phyloP scores from a whole-genome alignment of 2,888 invertebrate genomes.

The Chrysodeixis includens region DNA sequence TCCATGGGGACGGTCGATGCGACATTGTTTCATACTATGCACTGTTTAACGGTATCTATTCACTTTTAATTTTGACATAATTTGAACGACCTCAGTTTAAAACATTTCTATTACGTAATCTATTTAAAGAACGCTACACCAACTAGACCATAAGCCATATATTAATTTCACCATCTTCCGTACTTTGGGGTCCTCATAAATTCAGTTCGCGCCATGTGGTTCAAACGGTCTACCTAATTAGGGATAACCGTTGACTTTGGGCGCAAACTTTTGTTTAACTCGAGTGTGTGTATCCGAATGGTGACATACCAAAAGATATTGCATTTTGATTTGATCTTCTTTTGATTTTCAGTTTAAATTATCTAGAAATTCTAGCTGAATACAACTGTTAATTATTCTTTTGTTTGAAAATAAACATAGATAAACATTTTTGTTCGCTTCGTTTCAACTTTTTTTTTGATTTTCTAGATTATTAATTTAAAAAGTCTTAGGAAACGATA shows the following conservation, averaged over 20 bases:
- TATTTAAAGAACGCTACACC: conserved; percentile 12
- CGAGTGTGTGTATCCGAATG: conserved; percentile 31
- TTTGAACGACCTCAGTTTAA: no score
- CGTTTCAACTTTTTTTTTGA: no score
- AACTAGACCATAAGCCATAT: conserved; percentile 46
- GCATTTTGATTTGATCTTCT: not conserved
- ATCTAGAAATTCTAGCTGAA: no score
- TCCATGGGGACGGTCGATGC: no score
- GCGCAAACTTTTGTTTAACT: conserved; percentile 52
- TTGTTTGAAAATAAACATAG: no score
- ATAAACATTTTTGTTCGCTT: no score
- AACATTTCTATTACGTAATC: conserved; percentile 11
- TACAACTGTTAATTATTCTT: no score
- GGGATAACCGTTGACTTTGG: conserved; percentile 34
- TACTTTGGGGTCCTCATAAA: conserved; percentile 53
- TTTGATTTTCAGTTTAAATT: not conserved
- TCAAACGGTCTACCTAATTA: conserved; percentile 59
- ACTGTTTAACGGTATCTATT: no score
- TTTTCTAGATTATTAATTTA: no score
- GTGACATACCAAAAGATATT: conserved; percentile 28
- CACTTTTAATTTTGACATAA: no score
- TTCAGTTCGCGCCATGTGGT: conserved; percentile 53
- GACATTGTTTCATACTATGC: no score
- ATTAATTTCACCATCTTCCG: conserved; percentile 54
- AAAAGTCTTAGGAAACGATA: no score